Percentiles rank a stretch among this genome's conserved stretches.
Evolutionary conservation across 2,888 invertebrate species (phyloP).

Genomic region (Litoditis marina): DNA sequence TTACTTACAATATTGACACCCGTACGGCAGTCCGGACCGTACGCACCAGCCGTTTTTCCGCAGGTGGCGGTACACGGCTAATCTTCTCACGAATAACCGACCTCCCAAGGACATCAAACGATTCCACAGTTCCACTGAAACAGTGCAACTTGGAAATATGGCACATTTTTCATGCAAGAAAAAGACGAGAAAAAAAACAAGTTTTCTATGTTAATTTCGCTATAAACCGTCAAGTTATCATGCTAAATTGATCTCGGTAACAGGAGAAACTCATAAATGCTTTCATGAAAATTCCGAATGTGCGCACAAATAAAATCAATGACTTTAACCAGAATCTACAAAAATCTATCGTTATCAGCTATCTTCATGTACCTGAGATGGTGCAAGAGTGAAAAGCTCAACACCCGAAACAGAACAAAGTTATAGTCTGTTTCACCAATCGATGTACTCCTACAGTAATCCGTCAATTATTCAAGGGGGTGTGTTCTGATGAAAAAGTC

Average conservation of each 20-base stretch:
- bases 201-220: background rate
- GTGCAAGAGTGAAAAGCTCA: too few species aligned
- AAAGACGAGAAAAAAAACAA: background rate
- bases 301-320: too few species aligned
- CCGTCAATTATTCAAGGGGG: too few species aligned
- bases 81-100: background rate
- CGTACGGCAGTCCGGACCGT: conserved; percentile 32
- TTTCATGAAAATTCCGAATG: too few species aligned
- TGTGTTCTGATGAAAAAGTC: too few species aligned
- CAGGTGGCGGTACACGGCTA: conserved; percentile 27
- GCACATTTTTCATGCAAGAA: background rate
- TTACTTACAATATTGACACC: conserved; percentile 40
- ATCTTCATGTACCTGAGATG: too few species aligned
- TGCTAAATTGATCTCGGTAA: background rate
- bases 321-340: too few species aligned
- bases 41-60: conserved; percentile 37
- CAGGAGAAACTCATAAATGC: too few species aligned
- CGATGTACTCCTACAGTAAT: too few species aligned
- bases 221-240: background rate
- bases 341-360: too few species aligned
- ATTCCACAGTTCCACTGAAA: conserved; percentile 14
- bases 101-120: background rate
- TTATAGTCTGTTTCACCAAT: too few species aligned
- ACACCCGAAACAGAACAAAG: too few species aligned
- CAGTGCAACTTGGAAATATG: background rate